Evolutionary conservation across 2,797 vertebrate genomes (phyloP), one percentile per base, ranked within the genome.

Genomic region (Onychomys leucogaster): DNA sequence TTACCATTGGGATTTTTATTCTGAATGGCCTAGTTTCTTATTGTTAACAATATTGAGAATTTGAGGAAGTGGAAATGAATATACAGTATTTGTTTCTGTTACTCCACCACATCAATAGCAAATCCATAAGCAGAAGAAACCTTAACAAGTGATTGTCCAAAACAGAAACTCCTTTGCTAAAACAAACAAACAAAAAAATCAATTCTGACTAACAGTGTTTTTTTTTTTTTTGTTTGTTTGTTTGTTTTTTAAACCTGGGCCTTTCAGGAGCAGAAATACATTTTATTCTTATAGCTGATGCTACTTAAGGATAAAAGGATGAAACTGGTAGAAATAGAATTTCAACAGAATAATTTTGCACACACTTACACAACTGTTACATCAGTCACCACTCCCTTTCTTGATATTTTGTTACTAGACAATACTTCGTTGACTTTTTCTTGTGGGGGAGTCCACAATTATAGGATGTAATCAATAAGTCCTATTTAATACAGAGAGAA

Each of bases 401-500:
- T 71, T 73, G 61, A 82, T 73, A 63, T 80, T 95, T 43, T 87
- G 10, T 95, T 91, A 90, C 37, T 49, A 93, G 46, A 71, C 6
- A 96, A 95, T 32, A 91, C 59, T 43, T 89, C 25, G 89, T 1
- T 84, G 84, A 93, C 21, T 81, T 88, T 92, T 95, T 90, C 57
- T 84, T 41, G 65, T 19, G 21, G 23, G 32, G 75, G 37, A 89
- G 6, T 23, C 25, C 59, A 97, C 52, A 94, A 55, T 43, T 78
- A 69, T 9, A 81, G 2, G 6, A 46, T 37, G 17, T 75, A 57
- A 88, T 52, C 43, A 87, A 32, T 65, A 49, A 69, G 77, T 71
- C 13, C 59, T 59, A 93, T 3, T 81, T 37, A 89, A 49, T 63
- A 81, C 17, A 91, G 29, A 81, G 4, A 83, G 27, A 95, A 93